Evolutionary conservation across 2,888 invertebrate genomes (phyloP).

Genomic region (Tetheella fluctuosa): DNA sequence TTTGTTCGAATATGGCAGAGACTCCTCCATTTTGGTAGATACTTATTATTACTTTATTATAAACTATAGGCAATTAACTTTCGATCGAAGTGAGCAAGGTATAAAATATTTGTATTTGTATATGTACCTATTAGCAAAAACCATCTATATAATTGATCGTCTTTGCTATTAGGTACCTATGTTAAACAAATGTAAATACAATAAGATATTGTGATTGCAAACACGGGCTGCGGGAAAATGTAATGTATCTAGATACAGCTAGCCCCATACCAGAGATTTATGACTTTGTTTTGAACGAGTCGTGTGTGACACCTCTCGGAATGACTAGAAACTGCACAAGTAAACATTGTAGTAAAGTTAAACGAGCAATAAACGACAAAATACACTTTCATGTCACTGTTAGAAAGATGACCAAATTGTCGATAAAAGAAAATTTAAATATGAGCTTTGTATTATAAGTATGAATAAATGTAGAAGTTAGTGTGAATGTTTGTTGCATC

Average conservation of each 20-base stretch:
- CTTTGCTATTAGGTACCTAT: too few relatives aligned
- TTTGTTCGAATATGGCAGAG: too few relatives aligned
- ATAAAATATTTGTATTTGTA: conserved; percentile 7
- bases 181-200: conserved; percentile 2
- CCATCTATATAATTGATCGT: too few relatives aligned
- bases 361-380: too few relatives aligned
- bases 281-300: conserved; percentile 11
- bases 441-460: too few relatives aligned
- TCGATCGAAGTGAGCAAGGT: background rate
- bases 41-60: background rate
- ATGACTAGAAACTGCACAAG: background rate
- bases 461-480: too few relatives aligned
- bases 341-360: background rate
- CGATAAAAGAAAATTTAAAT: too few relatives aligned
- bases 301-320: background rate
- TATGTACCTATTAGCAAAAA: too few relatives aligned
- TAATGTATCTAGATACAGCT: background rate
- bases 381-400: too few relatives aligned
- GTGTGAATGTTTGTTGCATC: too few relatives aligned
- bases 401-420: too few relatives aligned
- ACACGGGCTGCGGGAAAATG: background rate
- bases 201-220: background rate
- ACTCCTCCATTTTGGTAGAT: background rate
- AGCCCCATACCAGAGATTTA: conserved; percentile 2
- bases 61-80: background rate